A percentile compares a stretch with the other conserved stretches of the same genome.
These are phyloP conservation scores for Dicranocentrus wangi DNA, from an alignment of 2,888 invertebrate species.

Conservation along the genomic window DNA sequence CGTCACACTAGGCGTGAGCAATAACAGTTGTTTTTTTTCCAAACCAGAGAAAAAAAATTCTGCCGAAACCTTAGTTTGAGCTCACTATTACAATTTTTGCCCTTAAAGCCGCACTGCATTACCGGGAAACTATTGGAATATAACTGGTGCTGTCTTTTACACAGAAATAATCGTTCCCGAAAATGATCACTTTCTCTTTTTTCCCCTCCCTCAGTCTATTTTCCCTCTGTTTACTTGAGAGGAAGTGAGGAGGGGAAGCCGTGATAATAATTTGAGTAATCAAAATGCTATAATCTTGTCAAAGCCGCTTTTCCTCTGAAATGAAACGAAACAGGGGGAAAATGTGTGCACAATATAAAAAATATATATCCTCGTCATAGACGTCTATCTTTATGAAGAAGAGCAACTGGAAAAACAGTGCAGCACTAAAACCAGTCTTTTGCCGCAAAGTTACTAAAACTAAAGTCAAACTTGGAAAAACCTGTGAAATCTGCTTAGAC, in stretches of 20 bases:
- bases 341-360: too few species aligned
- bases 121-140: neutral
- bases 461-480: slow-evolving; percentile 39
- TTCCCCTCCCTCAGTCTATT: slow-evolving; percentile 14
- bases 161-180: slow-evolving; percentile 60
- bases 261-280: slow-evolving; percentile 63
- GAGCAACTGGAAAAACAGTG: neutral
- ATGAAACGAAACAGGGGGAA: slow-evolving; percentile 18
- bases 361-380: neutral
- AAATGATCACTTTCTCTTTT: slow-evolving; percentile 60
- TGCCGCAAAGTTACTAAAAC: slow-evolving; percentile 42
- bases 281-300: slow-evolving; percentile 65
- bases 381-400: too few species aligned
- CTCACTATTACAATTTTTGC: slow-evolving; percentile 31
- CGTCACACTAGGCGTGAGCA: slow-evolving; percentile 65
- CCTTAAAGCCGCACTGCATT: slow-evolving; percentile 31
- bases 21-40: slow-evolving; percentile 55
- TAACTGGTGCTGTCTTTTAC: slow-evolving; percentile 45
- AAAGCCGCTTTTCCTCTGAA: slow-evolving; percentile 58
- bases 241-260: slow-evolving; percentile 51
- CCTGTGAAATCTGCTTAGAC: slow-evolving; percentile 40
- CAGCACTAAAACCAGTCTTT: neutral
- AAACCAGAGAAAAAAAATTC: slow-evolving; percentile 10
- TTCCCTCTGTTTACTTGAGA: slow-evolving; percentile 29
- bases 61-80: neutral